Evolutionary conservation across 2,888 invertebrate species (phyloP).

Genomic region (Meghimatium bilineatum): DNA sequence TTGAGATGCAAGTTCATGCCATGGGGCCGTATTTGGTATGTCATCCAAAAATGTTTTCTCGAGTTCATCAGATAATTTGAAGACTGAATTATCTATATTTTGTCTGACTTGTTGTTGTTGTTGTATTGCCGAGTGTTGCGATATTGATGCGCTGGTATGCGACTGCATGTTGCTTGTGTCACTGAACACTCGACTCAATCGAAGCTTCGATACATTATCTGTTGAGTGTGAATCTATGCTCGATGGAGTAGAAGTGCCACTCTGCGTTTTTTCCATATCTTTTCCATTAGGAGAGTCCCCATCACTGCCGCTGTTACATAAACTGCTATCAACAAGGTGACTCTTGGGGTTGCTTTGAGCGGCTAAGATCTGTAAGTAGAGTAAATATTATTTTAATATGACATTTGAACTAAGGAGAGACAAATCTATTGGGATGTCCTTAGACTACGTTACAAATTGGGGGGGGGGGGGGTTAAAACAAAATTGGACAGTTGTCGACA

Average conservation of each 20-base stretch:
- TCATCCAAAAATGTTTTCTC: slow-evolving; percentile 44
- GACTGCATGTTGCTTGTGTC: slow-evolving; percentile 17
- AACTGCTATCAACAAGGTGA: neutral
- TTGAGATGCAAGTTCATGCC: slow-evolving; percentile 42
- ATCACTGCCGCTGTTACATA: neutral
- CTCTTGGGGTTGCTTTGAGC: slow-evolving; percentile 22
- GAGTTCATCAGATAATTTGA: slow-evolving; percentile 38
- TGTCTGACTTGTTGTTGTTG: slow-evolving; percentile 33
- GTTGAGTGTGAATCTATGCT: slow-evolving; percentile 23
- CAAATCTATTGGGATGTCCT: too few species aligned
- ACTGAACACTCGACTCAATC: slow-evolving; percentile 29
- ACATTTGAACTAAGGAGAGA: too few species aligned
- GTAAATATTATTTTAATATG: neutral
- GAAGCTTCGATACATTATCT: neutral
- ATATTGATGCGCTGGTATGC: slow-evolving; percentile 13
- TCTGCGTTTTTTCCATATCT: slow-evolving; percentile 11
- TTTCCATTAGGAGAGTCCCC: slow-evolving; percentile 9
- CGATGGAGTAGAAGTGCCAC: neutral
- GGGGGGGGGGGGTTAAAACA: too few species aligned
- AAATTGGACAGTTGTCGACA: too few species aligned
- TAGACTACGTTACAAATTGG: too few species aligned
- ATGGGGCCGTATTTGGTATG: slow-evolving; percentile 17
- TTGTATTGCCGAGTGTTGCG: slow-evolving; percentile 16
- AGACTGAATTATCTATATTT: slow-evolving; percentile 10
- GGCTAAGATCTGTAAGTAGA: slow-evolving; percentile 33